Percentiles rank a stretch among this genome's conserved stretches.
phyloP scores from a whole-genome alignment of 2,113 vertebrate species.

The Ailurus styani region DNA sequence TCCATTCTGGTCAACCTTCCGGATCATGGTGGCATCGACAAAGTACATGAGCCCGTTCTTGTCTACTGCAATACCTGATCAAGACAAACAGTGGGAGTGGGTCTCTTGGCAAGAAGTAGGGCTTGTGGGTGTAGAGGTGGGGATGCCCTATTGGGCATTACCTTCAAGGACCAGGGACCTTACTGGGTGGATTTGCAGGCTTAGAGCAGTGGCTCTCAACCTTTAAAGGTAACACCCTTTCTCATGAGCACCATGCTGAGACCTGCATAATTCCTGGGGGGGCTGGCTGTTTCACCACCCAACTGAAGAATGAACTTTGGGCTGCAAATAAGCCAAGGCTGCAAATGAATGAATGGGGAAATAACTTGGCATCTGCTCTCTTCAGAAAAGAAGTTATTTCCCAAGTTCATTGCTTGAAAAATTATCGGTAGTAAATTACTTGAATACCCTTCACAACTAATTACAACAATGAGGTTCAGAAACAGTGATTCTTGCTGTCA shows the following conservation, averaged over 20 bases:
- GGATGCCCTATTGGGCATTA: neutral
- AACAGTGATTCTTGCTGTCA: neutral
- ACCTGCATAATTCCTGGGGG: neutral
- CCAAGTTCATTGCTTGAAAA: slow-evolving; percentile 38
- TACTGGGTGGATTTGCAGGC: neutral
- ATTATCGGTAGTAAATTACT: slow-evolving; percentile 29
- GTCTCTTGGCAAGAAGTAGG: neutral
- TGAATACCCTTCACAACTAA: slow-evolving; percentile 28
- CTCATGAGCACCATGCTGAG: neutral
- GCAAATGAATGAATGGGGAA: neutral
- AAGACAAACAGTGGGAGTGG: neutral
- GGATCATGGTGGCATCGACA: slow-evolving; percentile 98
- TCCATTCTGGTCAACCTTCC: slow-evolving; percentile 98
- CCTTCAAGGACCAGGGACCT: neutral
- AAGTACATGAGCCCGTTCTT: slow-evolving; percentile 99
- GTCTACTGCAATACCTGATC: slow-evolving; percentile 95
- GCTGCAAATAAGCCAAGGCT: neutral
- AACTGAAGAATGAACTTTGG: neutral
- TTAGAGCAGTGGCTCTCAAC: neutral
- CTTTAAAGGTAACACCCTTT: neutral
- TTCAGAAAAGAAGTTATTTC: slow-evolving; percentile 40
- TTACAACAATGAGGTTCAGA: neutral
- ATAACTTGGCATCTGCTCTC: neutral
- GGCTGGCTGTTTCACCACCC: neutral
- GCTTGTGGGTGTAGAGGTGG: neutral